Base-by-base conservation (phyloP, 2,797 vertebrate genomes). In the Notoglanidium macrostoma region DNA sequence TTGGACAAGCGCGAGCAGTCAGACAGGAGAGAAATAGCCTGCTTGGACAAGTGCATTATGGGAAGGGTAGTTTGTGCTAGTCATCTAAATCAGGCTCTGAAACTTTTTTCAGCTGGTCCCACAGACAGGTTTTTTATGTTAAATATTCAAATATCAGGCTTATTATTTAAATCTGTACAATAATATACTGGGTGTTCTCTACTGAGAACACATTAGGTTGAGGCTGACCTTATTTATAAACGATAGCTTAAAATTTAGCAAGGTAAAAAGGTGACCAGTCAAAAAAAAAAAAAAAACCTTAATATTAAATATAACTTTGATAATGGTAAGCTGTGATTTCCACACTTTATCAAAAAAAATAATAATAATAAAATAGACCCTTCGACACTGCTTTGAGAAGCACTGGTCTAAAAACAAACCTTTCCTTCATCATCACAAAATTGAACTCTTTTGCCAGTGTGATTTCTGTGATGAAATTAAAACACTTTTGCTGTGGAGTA, bases 61-160 rank as follows among this genome's bases (percentile, higher is more conserved):
- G 98, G 96, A 95, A 92, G 88, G 96, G 96, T 92, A 92, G 97
- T 97, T 90, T 19, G 1, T 87, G 14, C 12, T 23, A 19, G 15
- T 46, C 17, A 54, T 76, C 2, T 72, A 51, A 76, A 29, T 1
- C 5, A 51, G 9, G 12, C 44, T 49, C 17, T 23, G 6, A 49
- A 76, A 23, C 21, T 9, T 17, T 76, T 29, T 51, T 10, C 73
- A 76, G 73, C 26, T 23, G 72, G 26, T 26, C 26, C 5, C n/a
- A 70, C 6, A 70, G 21, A 44, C 11, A 73, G 11, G 8, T 15
- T 17, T 68, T 9, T 12, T 15, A 67, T 65, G 3, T 68, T 35
- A 49, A 70, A 79, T 15, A 19, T 59, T 35, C 7, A 32, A 0
- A 14, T 59, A 83, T 46, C 49, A 19, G 14, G n/a, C 17, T 54